Percentiles rank a stretch among this genome's conserved stretches.
Conservation (phyloP, 2,113 vertebrate genomes). For the Sander vitreus region DNA sequence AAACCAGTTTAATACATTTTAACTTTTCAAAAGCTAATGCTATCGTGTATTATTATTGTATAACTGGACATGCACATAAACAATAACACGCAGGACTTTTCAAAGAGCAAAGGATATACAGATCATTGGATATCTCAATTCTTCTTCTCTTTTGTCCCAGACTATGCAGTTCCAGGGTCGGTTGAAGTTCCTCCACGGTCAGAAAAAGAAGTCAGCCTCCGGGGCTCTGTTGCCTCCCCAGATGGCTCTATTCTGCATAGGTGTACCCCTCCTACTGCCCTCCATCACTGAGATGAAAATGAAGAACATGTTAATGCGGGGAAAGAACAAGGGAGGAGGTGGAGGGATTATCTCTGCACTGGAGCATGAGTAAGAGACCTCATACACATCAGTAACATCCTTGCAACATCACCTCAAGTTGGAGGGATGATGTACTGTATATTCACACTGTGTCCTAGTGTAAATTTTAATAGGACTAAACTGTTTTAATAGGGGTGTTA, state of each 20-base stretch:
- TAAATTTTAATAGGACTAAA: too few relatives aligned
- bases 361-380: constrained; percentile 77
- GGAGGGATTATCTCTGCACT: constrained; percentile 65
- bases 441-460: constrained; percentile 22
- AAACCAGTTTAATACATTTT: not conserved
- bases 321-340: constrained; percentile 85
- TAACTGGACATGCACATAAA: not conserved
- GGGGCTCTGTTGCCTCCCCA: constrained; percentile 87
- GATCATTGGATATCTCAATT: not conserved
- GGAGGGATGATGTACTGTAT: not conserved
- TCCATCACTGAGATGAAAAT: constrained; percentile 89
- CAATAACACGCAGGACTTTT: not conserved
- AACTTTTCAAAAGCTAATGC: not conserved
- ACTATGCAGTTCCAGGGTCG: constrained; percentile 98
- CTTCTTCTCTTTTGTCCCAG: constrained; percentile 73
- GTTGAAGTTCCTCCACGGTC: constrained; percentile 94
- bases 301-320: constrained; percentile 87
- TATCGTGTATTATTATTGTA: not conserved
- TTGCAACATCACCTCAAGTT: constrained; percentile 20
- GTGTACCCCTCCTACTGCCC: constrained; percentile 90
- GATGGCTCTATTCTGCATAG: constrained; percentile 94
- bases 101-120: not conserved
- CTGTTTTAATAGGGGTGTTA: constrained; percentile 29
- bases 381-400: not conserved
- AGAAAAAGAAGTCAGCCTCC: constrained; percentile 90